Conservation (phyloP, 2,113 vertebrate genomes). For the Melanostigma gelatinosum region DNA sequence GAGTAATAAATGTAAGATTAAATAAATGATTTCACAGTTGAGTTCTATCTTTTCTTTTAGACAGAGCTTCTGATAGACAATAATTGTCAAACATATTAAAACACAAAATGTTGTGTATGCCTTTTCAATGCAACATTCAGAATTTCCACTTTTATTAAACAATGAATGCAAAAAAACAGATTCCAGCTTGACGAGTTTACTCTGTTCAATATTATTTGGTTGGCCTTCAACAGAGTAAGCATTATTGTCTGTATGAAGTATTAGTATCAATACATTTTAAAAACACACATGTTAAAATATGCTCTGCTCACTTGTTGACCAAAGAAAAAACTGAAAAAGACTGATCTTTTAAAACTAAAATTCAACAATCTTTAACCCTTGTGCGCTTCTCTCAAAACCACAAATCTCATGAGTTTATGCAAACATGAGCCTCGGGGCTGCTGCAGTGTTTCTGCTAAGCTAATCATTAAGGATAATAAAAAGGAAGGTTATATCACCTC, state of each 20-base stretch:
- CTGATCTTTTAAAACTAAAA: background rate
- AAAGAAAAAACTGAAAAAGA: background rate
- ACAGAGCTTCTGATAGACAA: background rate
- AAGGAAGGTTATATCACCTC: conserved; percentile 61
- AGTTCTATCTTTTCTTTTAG: background rate
- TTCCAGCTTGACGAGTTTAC: background rate
- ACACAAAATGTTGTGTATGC: background rate
- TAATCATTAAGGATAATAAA: conserved; percentile 83
- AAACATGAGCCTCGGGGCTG: background rate
- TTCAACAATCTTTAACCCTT: background rate
- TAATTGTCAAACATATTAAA: background rate
- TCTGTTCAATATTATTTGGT: background rate
- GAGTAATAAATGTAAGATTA: background rate
- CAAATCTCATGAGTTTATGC: conserved; percentile 4
- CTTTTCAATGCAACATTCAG: background rate
- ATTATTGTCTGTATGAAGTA: background rate
- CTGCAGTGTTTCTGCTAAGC: conserved; percentile 47
- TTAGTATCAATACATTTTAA: background rate
- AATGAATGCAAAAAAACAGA: background rate
- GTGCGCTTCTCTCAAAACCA: background rate
- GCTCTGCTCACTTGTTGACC: background rate
- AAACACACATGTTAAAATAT: background rate
- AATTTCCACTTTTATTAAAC: background rate
- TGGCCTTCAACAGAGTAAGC: background rate
- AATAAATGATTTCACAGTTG: background rate